A percentile compares a stretch with the other conserved stretches of the same genome.
phyloP scores from a whole-genome alignment of 2,113 vertebrate genomes.

The Ictalurus punctatus region DNA sequence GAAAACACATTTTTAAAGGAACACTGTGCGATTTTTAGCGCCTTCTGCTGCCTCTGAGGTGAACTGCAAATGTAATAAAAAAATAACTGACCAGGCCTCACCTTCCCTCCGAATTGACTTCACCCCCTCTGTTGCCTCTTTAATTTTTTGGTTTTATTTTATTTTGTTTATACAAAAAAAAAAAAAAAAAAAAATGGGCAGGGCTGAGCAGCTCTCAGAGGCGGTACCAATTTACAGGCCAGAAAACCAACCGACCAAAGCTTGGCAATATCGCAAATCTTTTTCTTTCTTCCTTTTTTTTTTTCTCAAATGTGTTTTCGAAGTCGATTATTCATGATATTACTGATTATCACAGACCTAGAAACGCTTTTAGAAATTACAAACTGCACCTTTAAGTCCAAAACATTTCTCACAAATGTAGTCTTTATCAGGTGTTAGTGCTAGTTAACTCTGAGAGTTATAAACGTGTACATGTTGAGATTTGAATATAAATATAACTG shows the following conservation, averaged over 20 bases:
- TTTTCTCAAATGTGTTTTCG: background rate
- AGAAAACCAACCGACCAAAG: background rate
- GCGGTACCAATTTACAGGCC: background rate
- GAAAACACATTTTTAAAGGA: background rate
- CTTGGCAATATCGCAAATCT: background rate
- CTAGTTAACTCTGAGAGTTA: background rate
- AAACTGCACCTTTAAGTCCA: background rate
- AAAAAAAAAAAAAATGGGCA: background rate
- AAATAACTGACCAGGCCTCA: background rate
- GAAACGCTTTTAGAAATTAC: background rate
- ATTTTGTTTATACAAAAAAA: background rate
- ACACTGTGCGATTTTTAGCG: background rate
- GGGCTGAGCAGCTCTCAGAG: background rate
- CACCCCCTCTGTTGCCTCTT: background rate
- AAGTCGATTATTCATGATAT: background rate
- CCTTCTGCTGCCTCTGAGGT: background rate
- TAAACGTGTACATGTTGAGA: background rate
- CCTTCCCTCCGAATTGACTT: background rate
- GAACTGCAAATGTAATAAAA: background rate
- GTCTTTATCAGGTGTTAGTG: background rate
- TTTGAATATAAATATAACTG: background rate
- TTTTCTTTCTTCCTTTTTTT: background rate
- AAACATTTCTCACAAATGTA: background rate
- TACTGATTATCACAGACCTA: background rate
- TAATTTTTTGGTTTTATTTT: background rate